Conservation (phyloP, 2,797 vertebrate species). For the Antrozous pallidus region DNA sequence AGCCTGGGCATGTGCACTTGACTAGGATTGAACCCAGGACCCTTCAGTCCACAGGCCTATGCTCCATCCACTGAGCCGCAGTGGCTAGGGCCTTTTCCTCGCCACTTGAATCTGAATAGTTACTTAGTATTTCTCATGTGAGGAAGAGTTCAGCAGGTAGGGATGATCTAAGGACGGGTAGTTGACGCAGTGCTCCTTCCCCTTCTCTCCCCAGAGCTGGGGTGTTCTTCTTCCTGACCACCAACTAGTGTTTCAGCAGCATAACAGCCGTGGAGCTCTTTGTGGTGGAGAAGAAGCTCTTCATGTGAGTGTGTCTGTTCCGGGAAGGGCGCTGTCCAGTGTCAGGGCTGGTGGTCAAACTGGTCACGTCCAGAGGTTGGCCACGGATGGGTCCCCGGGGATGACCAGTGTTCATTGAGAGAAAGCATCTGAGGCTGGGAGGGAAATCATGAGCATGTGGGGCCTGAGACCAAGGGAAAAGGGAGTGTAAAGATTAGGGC, state of each 20-base stretch:
- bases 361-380: neutral
- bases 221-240: constrained; percentile 93
- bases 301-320: constrained; percentile 86
- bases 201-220: constrained; percentile 85
- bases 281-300: constrained; percentile 92
- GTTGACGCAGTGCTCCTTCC: neutral
- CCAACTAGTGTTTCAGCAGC: constrained; percentile 94
- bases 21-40: too few relatives aligned
- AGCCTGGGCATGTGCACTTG: too few relatives aligned
- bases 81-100: too few relatives aligned
- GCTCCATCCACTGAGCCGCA: too few relatives aligned
- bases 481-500: neutral
- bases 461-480: neutral
- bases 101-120: too few relatives aligned
- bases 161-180: neutral
- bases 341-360: neutral
- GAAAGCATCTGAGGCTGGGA: neutral
- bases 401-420: neutral
- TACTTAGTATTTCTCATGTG: neutral
- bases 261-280: constrained; percentile 93
- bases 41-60: too few relatives aligned
- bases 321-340: neutral
- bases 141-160: neutral
- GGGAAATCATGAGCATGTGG: neutral
- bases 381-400: neutral